Percentiles rank a stretch among this genome's conserved stretches.
phyloP scores from a whole-genome alignment of 2,797 vertebrate genomes.

The Trachurus trachurus region DNA sequence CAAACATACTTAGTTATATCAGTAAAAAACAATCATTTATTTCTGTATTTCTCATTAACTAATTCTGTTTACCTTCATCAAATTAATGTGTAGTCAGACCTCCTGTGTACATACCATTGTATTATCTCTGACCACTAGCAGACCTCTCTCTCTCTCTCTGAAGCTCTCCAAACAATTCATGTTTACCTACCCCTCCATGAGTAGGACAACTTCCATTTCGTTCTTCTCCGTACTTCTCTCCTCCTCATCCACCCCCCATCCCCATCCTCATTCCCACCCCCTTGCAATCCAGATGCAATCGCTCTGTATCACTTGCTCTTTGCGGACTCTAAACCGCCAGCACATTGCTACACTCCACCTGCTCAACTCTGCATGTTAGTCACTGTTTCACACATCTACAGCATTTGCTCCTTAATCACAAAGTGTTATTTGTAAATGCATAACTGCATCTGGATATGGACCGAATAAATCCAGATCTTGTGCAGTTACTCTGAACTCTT shows the following conservation, averaged over 20 bases:
- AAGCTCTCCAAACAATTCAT: conserved; percentile 54
- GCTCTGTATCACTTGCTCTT: conserved; percentile 63
- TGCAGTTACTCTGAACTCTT: conserved; percentile 6
- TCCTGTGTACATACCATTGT: conserved; percentile 49
- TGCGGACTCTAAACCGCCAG: conserved; percentile 53
- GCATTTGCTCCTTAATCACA: conserved; percentile 45
- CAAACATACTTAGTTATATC: conserved; percentile 17
- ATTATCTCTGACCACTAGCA: conserved; percentile 49
- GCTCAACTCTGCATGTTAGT: conserved; percentile 76
- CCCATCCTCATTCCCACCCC: conserved; percentile 1
- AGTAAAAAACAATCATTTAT: neutral
- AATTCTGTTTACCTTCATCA: conserved; percentile 42
- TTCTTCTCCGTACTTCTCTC: conserved; percentile 57
- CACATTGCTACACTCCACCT: conserved; percentile 59
- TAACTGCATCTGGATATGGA: conserved; percentile 14
- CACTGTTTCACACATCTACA: conserved; percentile 54
- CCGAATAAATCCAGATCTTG: neutral
- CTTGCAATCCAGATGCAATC: conserved; percentile 56
- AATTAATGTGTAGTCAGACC: conserved; percentile 30
- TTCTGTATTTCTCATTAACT: conserved; percentile 39
- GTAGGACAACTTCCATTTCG: conserved; percentile 53
- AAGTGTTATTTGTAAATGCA: conserved; percentile 41
- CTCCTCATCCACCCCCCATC: conserved; percentile 40
- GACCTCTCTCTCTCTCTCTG: conserved; percentile 46
- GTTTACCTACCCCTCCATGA: conserved; percentile 53